Percentiles rank a stretch among this genome's conserved stretches.
phyloP scores from a whole-genome alignment of 2,888 invertebrate genomes.

The Ectemnius cavifrons region DNA sequence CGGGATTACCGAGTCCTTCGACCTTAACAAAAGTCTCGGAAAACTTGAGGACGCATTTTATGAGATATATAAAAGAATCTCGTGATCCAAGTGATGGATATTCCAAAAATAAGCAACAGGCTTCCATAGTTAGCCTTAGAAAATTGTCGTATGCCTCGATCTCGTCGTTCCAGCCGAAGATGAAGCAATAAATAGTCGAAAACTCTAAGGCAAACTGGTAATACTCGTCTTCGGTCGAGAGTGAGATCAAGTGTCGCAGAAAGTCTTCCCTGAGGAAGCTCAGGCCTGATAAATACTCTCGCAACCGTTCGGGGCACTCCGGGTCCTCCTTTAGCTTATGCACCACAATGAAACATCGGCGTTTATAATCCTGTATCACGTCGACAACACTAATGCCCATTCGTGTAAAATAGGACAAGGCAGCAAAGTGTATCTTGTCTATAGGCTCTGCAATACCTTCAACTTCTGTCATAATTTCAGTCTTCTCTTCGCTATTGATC shows the following conservation, averaged over 20 bases:
- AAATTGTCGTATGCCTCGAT: conserved; percentile 61
- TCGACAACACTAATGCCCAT: conserved; percentile 43
- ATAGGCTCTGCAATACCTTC: conserved; percentile 62
- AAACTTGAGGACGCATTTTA: conserved; percentile 57
- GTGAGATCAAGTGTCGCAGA: conserved; percentile 65
- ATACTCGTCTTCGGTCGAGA: conserved; percentile 64
- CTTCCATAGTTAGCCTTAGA: conserved; percentile 62
- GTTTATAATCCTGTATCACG: conserved; percentile 65
- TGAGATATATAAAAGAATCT: conserved; percentile 59
- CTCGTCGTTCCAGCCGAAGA: conserved; percentile 58
- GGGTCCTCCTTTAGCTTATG: conserved; percentile 46
- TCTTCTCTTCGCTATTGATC: conserved; percentile 15
- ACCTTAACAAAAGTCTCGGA: conserved; percentile 33
- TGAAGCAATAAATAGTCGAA: conserved; percentile 41
- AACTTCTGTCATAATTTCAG: conserved; percentile 39
- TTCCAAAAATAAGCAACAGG: conserved; percentile 62
- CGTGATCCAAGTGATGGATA: conserved; percentile 54
- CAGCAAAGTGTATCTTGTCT: conserved; percentile 59
- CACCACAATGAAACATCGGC: conserved; percentile 57
- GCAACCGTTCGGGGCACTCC: conserved; percentile 33
- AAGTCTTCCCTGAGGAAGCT: conserved; percentile 57
- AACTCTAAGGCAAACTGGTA: conserved; percentile 50
- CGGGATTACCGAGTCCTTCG: conserved; percentile 23
- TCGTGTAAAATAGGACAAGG: conserved; percentile 35
- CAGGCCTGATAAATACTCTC: conserved; percentile 33